Percentiles rank a stretch among this genome's conserved stretches.
Conservation (phyloP, 1,140 invertebrate genomes). For the Wasmannia auropunctata region DNA sequence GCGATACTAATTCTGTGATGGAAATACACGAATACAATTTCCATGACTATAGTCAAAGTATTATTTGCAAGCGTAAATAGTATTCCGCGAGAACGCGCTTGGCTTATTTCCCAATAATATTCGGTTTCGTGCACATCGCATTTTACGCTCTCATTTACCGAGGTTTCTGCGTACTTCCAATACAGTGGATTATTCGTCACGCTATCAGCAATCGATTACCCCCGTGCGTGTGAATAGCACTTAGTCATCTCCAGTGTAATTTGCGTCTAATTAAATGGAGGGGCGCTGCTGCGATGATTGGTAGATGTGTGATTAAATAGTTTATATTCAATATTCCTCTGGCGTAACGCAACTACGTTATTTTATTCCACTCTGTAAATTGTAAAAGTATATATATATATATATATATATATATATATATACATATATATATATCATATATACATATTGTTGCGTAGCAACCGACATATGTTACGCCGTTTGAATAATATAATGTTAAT, state of each 20-base stretch:
- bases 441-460: background rate
- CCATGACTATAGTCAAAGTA: conserved; percentile 11
- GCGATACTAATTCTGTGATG: background rate
- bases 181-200: conserved; percentile 37
- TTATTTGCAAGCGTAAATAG: conserved; percentile 39
- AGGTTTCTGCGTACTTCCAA: conserved; percentile 16
- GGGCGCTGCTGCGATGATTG: background rate
- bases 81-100: conserved; percentile 19
- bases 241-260: conserved; percentile 11
- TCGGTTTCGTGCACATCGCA: conserved; percentile 29
- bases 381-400: background rate
- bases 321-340: background rate
- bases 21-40: background rate
- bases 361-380: background rate
- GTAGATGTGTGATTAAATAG: conserved; percentile 5
- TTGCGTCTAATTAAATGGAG: conserved; percentile 42
- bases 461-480: background rate
- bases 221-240: background rate
- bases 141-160: conserved; percentile 46
- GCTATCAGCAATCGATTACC: conserved; percentile 26
- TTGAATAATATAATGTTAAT: background rate
- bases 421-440: too few relatives aligned
- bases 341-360: too few relatives aligned
- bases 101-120: conserved; percentile 53
- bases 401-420: too few relatives aligned